A percentile compares a stretch with the other conserved stretches of the same genome.
These are phyloP conservation scores for Natrix natrix DNA, from an alignment of 2,797 vertebrate species.

Conservation along the genomic window DNA sequence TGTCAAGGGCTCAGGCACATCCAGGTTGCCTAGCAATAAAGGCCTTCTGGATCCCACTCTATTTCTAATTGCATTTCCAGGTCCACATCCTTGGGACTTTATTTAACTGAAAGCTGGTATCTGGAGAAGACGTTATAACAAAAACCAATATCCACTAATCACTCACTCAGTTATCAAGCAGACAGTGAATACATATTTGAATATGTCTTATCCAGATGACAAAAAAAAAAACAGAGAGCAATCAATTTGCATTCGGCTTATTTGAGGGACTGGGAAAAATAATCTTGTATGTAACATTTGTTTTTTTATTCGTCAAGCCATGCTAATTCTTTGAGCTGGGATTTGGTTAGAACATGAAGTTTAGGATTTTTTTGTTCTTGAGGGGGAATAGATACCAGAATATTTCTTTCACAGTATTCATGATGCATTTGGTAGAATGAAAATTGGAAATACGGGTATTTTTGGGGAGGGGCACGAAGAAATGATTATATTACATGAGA, in stretches of 20 bases:
- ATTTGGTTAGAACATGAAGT: neutral
- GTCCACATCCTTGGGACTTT: accelerated
- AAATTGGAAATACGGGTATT: neutral
- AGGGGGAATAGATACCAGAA: neutral
- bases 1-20: neutral
- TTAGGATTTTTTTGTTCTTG: neutral
- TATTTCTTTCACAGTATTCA: neutral
- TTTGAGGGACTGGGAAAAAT: constrained; percentile 21
- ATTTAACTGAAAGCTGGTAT: neutral
- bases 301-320: neutral
- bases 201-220: constrained; percentile 24
- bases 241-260: neutral
- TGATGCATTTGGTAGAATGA: neutral
- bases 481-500: neutral
- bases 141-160: neutral
- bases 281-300: neutral
- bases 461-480: neutral
- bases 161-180: neutral
- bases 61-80: neutral
- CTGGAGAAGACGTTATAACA: neutral
- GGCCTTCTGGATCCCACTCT: neutral
- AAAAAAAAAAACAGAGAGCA: constrained; percentile 21
- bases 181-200: neutral
- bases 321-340: neutral
- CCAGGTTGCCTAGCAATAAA: neutral